These are phyloP conservation scores for Epizoanthus scotinus DNA, from an alignment of 92 coral and sea anemone species.

Conservation along the genomic window DNA sequence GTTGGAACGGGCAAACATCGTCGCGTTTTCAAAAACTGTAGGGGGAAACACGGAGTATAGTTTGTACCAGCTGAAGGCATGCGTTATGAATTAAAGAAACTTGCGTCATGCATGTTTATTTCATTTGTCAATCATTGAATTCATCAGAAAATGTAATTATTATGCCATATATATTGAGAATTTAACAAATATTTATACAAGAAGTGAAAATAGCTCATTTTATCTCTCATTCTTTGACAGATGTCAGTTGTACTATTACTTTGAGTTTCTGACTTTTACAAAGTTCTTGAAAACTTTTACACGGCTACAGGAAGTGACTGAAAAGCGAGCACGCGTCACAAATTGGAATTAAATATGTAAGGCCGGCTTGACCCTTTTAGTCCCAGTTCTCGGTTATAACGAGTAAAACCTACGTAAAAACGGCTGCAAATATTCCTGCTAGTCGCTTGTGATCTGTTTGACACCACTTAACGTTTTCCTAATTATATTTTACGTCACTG, in stretches of 20 bases:
- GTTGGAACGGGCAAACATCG: too few species aligned
- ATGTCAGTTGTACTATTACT: not conserved
- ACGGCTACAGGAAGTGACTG: too few species aligned
- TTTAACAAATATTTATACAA: constrained; percentile 6
- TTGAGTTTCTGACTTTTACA: constrained; percentile 6
- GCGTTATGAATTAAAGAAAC: too few species aligned
- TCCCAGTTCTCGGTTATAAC: not conserved
- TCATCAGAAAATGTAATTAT: constrained; percentile 22
- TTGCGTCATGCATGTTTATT: too few species aligned
- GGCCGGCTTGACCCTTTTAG: not conserved
- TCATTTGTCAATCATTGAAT: not conserved
- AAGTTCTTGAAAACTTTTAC: not conserved
- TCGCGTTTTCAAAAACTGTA: too few species aligned
- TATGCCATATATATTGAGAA: constrained; percentile 9
- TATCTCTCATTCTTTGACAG: not conserved
- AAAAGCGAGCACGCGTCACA: too few species aligned
- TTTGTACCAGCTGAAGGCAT: too few species aligned
- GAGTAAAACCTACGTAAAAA: not conserved
- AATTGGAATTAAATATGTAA: not conserved
- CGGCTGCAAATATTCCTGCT: not conserved
- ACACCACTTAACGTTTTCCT: constrained; percentile 15
- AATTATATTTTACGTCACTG: constrained; percentile 14
- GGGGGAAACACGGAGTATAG: too few species aligned
- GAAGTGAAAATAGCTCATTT: not conserved
- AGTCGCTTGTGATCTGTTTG: constrained; percentile 4